A percentile compares a stretch with the other conserved stretches of the same genome.
Evolutionary conservation across 1,140 invertebrate species (phyloP).

Genomic region (Dendrolimus punctatus): DNA sequence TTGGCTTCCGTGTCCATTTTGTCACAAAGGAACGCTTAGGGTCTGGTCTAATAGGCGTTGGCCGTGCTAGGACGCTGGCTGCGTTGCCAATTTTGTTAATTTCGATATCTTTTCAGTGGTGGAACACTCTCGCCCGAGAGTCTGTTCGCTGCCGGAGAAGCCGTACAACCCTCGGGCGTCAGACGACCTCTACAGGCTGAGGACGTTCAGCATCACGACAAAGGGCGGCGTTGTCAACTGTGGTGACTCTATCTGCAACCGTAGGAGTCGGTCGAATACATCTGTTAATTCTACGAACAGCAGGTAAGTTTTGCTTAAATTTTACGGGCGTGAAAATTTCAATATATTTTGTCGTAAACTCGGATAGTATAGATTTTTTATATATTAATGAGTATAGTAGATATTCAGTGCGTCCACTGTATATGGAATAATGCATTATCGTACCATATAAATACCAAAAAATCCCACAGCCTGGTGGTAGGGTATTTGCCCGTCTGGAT

Average conservation of each 20-base stretch:
- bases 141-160: conserved; percentile 88
- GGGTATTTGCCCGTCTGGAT: no score
- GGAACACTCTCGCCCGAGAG: conserved; percentile 85
- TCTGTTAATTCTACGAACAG: conserved; percentile 87
- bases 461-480: no score
- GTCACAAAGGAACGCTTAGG: no score
- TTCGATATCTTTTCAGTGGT: conserved; percentile 74
- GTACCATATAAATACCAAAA: no score
- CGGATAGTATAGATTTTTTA: no score
- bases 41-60: no score
- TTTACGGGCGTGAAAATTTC: neutral
- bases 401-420: no score
- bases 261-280: conserved; percentile 85
- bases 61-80: no score
- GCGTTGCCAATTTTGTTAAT: neutral
- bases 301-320: conserved; percentile 67
- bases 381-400: no score
- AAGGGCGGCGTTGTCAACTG: conserved; percentile 90
- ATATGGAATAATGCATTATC: no score
- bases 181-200: conserved; percentile 87
- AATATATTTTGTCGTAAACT: no score
- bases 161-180: conserved; percentile 85
- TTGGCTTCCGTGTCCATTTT: no score
- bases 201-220: conserved; percentile 91
- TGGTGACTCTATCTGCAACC: conserved; percentile 89